Conservation (phyloP, 1,140 invertebrate species). For the Piezodorus guildinii region DNA sequence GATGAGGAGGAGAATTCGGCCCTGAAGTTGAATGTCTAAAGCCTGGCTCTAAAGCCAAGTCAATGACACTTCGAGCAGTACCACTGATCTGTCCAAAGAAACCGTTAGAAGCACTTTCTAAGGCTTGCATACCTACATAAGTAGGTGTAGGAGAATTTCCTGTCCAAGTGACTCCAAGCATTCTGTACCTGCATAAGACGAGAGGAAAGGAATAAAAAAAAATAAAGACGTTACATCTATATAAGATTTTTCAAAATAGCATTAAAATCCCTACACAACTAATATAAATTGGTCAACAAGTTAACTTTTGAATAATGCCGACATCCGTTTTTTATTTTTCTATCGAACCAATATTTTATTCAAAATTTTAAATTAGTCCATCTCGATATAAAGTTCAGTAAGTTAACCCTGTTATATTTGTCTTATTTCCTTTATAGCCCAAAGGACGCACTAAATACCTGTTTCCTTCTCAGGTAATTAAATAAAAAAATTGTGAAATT, state of each 20-base stretch:
- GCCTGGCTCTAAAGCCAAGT: constrained; percentile 56
- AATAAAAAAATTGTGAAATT: too few species aligned
- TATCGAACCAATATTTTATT: too few species aligned
- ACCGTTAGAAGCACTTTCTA: constrained; percentile 44
- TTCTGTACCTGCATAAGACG: constrained; percentile 49
- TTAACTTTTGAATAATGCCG: too few species aligned
- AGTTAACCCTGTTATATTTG: too few species aligned
- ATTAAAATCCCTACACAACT: background rate
- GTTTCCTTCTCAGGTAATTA: too few species aligned
- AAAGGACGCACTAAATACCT: too few species aligned
- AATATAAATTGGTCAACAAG: background rate
- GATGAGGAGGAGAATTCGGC: constrained; percentile 51
- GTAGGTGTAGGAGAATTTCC: constrained; percentile 43
- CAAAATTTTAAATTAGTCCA: too few species aligned
- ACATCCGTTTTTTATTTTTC: too few species aligned
- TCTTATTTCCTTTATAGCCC: too few species aligned
- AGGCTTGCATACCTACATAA: constrained; percentile 46
- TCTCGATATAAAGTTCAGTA: too few species aligned
- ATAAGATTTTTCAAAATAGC: background rate
- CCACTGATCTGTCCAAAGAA: constrained; percentile 71
- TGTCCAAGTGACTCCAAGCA: constrained; percentile 56
- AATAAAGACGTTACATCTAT: background rate
- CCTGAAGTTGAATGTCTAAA: constrained; percentile 48
- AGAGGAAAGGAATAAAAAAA: background rate
- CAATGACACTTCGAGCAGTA: constrained; percentile 32